Evolutionary conservation across 2,888 invertebrate species (phyloP).

Genomic region (Sarcophaga caerulescens): DNA sequence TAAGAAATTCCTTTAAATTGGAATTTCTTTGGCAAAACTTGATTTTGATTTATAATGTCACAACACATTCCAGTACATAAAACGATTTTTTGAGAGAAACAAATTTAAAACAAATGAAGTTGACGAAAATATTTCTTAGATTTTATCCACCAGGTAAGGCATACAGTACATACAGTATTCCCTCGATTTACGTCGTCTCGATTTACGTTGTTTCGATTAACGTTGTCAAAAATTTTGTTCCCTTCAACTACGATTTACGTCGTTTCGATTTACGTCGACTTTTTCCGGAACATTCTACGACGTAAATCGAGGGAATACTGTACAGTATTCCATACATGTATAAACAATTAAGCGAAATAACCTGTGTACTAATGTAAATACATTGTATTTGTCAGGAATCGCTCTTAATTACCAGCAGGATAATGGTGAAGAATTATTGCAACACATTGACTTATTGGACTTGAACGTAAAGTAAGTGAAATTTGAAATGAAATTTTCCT

Average conservation of each 20-base stretch:
- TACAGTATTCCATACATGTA: too few relatives aligned
- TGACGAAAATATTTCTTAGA: constrained; percentile 86
- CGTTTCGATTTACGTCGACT: too few relatives aligned
- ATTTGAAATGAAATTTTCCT: neutral
- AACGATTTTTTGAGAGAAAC: neutral
- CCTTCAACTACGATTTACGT: too few relatives aligned
- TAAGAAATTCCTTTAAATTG: neutral
- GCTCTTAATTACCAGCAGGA: constrained; percentile 85
- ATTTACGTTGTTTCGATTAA: too few relatives aligned
- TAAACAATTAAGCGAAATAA: neutral
- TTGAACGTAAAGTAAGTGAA: constrained; percentile 83
- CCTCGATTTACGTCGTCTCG: too few relatives aligned
- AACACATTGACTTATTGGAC: constrained; percentile 85
- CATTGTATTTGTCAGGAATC: constrained; percentile 80
- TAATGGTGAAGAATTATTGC: constrained; percentile 83
- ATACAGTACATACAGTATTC: too few relatives aligned
- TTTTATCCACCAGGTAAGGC: constrained; percentile 86
- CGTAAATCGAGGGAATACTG: too few relatives aligned
- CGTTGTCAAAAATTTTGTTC: too few relatives aligned
- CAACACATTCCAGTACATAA: constrained; percentile 51
- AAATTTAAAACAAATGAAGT: constrained; percentile 82
- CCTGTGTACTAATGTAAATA: neutral
- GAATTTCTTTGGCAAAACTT: neutral
- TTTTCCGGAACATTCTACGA: too few relatives aligned
- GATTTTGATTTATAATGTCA: neutral